These are phyloP conservation scores for Synanceia verrucosa DNA, from an alignment of 2,797 vertebrate species.

Conservation along the genomic window DNA sequence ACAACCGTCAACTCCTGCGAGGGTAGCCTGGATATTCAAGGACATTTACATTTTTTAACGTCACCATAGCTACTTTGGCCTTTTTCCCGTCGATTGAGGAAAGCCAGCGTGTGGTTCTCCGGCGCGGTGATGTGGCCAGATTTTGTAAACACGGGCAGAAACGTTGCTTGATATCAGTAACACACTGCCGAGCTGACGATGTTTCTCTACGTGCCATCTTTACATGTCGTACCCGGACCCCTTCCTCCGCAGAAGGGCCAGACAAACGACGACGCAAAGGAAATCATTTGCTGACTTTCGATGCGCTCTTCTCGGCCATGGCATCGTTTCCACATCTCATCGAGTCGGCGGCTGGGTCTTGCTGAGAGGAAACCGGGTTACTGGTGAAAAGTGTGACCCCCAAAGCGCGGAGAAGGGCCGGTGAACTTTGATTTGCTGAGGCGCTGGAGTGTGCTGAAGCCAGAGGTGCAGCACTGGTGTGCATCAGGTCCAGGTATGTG, in stretches of 20 bases:
- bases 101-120: slow-evolving; percentile 43
- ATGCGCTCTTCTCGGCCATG: slow-evolving; percentile 38
- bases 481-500: slow-evolving; percentile 75
- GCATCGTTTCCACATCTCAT: slow-evolving; percentile 35
- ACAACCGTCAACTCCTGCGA: slow-evolving; percentile 30
- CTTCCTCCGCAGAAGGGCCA: slow-evolving; percentile 42
- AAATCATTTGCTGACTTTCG: slow-evolving; percentile 48
- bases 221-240: slow-evolving; percentile 42
- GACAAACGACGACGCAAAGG: slow-evolving; percentile 42
- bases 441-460: slow-evolving; percentile 24
- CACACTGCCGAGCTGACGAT: slow-evolving; percentile 34
- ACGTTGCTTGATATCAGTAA: slow-evolving; percentile 22
- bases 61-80: slow-evolving; percentile 63
- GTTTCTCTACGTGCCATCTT: slow-evolving; percentile 47
- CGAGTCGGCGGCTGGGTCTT: slow-evolving; percentile 12
- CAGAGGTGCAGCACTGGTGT: slow-evolving; percentile 34
- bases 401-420: slow-evolving; percentile 15
- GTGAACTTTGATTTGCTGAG: slow-evolving; percentile 55
- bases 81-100: slow-evolving; percentile 56
- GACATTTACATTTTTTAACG: slow-evolving; percentile 67
- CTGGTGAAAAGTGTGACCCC: slow-evolving; percentile 4
- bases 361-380: slow-evolving; percentile 17
- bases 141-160: slow-evolving; percentile 61
- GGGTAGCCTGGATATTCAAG: slow-evolving; percentile 64
- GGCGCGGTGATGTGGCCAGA: slow-evolving; percentile 47